Evolutionary conservation across 2,113 vertebrate genomes (phyloP), one percentile per base, ranked within the genome.

Genomic region (Taurulus bubalis): DNA sequence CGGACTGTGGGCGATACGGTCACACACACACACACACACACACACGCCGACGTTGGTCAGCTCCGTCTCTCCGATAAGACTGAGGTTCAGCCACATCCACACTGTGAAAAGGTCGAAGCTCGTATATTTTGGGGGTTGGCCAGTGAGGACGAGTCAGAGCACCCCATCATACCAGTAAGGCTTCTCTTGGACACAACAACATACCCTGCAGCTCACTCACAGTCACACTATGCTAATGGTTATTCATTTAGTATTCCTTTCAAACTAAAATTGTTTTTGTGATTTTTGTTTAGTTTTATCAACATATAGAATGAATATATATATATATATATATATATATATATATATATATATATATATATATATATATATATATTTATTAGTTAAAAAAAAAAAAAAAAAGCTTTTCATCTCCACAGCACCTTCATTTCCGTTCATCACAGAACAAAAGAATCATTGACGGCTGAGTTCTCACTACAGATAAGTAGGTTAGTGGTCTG

Each of bases 151-250:
- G 45, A 24, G 56, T 71, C 68, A 73, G 62, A 76, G 58, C 8
- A 59, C 82, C 87, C 88, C 66, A 84, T 91, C 84, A 90, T 88
- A 94, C 90, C 92, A 93, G 92, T 92, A 92, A 92, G 91, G 90
- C 92, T 94, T 91, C 80, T 84, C 77, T 85, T 77, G 75, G 34
- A 77, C 51, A 82, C 67, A 79, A 88, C 30, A 32, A 32, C 82
- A 74, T 16, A 71, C 71, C 40, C 87, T 79, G 83, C 84, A 87
- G 86, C 77, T 85, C 64, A 67, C 68, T 38, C 36, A 53, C 28
- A 58, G 12, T 55, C 51, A 66, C 24, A 24, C 47, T 16, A 72
- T 3, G 26, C 22, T 1, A 2, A 71, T 2, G 24, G 14, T 77
- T 71, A 55, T 32, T 68, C 22, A 6, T 59, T 56, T 26, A 66